Evolutionary conservation across 2,797 vertebrate genomes (phyloP).

Genomic region (Eupleurogrammus muticus): DNA sequence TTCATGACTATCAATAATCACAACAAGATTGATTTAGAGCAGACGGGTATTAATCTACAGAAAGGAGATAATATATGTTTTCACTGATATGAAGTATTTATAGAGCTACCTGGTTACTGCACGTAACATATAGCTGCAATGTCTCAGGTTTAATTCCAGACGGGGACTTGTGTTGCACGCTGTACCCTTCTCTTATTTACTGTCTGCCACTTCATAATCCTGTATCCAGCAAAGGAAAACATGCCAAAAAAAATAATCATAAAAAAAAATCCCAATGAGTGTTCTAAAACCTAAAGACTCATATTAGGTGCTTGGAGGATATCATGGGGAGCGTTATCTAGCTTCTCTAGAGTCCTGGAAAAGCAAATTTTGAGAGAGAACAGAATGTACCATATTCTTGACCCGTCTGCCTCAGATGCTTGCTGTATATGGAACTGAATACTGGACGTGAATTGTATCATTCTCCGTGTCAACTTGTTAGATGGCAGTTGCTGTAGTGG

Average conservation of each 20-base stretch:
- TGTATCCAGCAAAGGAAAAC: no score
- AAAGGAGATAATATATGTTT: conserved; percentile 32
- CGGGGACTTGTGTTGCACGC: no score
- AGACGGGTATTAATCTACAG: conserved; percentile 9
- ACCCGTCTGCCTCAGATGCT: conserved; percentile 82
- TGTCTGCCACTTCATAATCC: no score
- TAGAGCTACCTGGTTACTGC: neutral
- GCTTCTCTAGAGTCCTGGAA: conserved; percentile 61
- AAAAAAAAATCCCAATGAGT: conserved; percentile 1
- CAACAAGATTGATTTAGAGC: conserved; percentile 2
- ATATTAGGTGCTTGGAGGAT: conserved; percentile 51
- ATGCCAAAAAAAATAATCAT: no score
- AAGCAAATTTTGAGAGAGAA: conserved; percentile 76
- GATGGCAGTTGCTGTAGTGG: conserved; percentile 84
- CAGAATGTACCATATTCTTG: conserved; percentile 85
- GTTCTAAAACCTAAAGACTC: conserved; percentile 45
- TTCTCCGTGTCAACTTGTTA: conserved; percentile 85
- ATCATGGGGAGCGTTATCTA: conserved; percentile 54
- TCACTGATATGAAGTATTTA: conserved; percentile 23
- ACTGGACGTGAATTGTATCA: conserved; percentile 83
- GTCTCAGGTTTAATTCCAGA: no score
- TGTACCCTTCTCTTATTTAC: no score
- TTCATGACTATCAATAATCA: conserved; percentile 9
- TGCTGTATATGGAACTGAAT: conserved; percentile 81
- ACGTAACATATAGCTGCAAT: no score